Conservation (phyloP, 64 coral and sea anemone genomes). For the Montipora capricornis region DNA sequence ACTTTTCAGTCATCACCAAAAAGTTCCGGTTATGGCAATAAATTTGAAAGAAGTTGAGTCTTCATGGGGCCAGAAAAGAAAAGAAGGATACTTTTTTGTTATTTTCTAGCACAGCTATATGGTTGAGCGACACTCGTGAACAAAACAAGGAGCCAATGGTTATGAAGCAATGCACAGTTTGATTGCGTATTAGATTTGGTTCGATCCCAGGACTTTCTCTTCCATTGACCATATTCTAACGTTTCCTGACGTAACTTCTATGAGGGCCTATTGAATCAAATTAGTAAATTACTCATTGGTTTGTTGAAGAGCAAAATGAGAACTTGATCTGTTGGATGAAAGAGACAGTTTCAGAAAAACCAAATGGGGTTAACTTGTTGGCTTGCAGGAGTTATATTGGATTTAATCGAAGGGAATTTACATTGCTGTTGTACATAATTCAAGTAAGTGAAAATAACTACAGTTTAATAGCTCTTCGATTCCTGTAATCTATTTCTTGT, state of each 20-base stretch:
- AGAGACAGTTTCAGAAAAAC: neutral
- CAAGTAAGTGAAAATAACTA: conserved; percentile 35
- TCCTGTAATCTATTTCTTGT: neutral
- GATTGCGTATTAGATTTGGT: neutral
- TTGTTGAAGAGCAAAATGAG: neutral
- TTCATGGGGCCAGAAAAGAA: no score
- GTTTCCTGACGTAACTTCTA: conserved; percentile 36
- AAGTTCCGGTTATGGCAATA: no score
- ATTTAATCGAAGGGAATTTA: neutral
- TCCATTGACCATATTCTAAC: neutral
- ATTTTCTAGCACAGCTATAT: no score
- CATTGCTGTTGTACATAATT: conserved; percentile 19
- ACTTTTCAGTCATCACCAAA: no score
- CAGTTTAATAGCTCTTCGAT: neutral
- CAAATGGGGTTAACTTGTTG: conserved; percentile 6
- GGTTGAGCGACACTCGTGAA: neutral
- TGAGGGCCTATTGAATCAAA: conserved; percentile 31
- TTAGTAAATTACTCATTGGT: conserved; percentile 39
- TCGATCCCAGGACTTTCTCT: conserved; percentile 36
- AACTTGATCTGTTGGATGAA: neutral
- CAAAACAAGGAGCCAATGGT: neutral
- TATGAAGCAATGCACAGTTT: neutral
- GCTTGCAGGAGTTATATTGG: neutral
- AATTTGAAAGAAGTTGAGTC: no score
- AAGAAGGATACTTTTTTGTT: no score